Evolutionary conservation across 1,140 invertebrate species (phyloP).

Genomic region (Dendrolimus punctatus): DNA sequence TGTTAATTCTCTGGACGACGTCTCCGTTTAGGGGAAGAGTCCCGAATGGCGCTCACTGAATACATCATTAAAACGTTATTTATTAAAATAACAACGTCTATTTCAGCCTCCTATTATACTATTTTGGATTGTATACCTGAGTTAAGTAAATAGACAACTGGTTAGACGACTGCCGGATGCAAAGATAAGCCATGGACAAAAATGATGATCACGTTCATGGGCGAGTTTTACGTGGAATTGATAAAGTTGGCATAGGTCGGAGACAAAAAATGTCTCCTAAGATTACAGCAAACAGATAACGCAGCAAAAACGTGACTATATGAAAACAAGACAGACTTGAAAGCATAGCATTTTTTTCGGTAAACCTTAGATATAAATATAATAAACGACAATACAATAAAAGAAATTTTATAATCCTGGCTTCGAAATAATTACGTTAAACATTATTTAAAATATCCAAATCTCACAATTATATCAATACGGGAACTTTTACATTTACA

Average conservation of each 20-base stretch:
- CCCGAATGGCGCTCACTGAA: constrained; percentile 40
- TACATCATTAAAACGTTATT: constrained; percentile 51
- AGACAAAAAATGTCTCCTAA: constrained; percentile 31
- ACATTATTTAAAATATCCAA: no score
- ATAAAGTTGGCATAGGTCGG: constrained; percentile 56
- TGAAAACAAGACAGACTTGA: constrained; percentile 3
- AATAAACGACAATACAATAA: no score
- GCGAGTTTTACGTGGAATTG: constrained; percentile 23
- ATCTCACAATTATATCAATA: no score
- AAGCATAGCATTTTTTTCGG: no score
- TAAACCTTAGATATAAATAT: no score
- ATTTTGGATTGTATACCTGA: constrained; percentile 22
- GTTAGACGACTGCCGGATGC: constrained; percentile 17
- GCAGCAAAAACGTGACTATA: constrained; percentile 27
- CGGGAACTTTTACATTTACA: no score
- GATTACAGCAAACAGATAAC: constrained; percentile 40
- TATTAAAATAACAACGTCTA: constrained; percentile 62
- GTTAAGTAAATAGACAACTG: constrained; percentile 21
- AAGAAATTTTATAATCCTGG: no score
- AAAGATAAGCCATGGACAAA: constrained; percentile 37
- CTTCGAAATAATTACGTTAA: no score
- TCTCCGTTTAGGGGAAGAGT: constrained; percentile 34
- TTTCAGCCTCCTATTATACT: constrained; percentile 31
- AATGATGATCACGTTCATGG: constrained; percentile 47
- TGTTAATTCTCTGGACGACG: constrained; percentile 60